Percentiles rank a stretch among this genome's conserved stretches.
Conservation (phyloP, 2,888 invertebrate species). For the Xestia ashworthii region DNA sequence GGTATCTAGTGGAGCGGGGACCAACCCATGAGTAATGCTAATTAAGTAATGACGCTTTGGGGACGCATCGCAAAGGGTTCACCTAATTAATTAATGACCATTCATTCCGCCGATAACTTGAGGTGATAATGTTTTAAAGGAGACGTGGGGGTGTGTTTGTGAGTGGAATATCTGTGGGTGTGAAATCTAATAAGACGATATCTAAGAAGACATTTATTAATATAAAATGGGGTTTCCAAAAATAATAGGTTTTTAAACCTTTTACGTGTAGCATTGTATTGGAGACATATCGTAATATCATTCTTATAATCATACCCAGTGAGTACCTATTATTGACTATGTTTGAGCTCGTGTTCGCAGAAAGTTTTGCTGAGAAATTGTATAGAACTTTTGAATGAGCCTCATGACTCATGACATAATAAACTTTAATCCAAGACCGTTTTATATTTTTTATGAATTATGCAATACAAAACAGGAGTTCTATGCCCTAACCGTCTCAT, state of each 20-base stretch:
- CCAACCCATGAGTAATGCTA: constrained; percentile 82
- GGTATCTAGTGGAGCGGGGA: constrained; percentile 62
- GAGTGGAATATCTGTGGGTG: not conserved
- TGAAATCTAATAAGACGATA: too few species aligned
- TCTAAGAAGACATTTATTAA: not conserved
- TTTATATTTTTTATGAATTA: constrained; percentile 10
- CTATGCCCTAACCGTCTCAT: not conserved
- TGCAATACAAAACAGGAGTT: constrained; percentile 7
- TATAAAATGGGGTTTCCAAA: not conserved
- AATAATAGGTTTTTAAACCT: not conserved
- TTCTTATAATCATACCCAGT: not conserved
- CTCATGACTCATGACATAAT: not conserved
- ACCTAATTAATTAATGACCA: constrained; percentile 89
- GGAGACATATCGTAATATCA: not conserved
- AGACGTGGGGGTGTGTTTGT: constrained; percentile 21
- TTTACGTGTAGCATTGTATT: not conserved
- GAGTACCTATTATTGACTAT: not conserved
- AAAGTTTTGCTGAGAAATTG: not conserved
- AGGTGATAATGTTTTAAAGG: constrained; percentile 70
- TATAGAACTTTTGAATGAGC: not conserved
- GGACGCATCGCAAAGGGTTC: constrained; percentile 86
- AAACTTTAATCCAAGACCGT: constrained; percentile 20
- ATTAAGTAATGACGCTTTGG: constrained; percentile 88
- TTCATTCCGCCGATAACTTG: constrained; percentile 84
- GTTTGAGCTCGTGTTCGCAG: not conserved